Conservation (phyloP, 1,140 invertebrate species). For the Papilio helenus region DNA sequence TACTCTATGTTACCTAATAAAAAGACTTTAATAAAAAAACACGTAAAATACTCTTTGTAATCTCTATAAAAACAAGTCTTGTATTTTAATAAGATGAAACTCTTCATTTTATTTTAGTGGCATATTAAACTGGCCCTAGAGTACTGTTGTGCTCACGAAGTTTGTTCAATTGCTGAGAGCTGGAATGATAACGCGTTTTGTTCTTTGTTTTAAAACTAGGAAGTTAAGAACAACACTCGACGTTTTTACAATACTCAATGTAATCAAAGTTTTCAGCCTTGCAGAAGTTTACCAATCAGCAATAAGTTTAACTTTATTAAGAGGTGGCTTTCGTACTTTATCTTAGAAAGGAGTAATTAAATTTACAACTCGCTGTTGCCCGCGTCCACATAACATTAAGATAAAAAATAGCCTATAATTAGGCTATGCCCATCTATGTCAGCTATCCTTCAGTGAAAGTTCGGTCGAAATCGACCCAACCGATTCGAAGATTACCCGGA, state of each 20-base stretch:
- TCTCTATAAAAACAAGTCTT: neutral
- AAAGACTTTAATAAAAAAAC: neutral
- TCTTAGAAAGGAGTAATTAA: neutral
- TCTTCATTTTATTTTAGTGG: neutral
- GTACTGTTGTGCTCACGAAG: neutral
- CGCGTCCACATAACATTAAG: too few relatives aligned
- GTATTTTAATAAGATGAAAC: neutral
- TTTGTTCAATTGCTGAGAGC: conserved; percentile 9
- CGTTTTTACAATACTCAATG: conserved; percentile 29
- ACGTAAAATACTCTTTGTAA: neutral
- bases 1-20: neutral
- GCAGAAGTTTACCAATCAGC: conserved; percentile 12
- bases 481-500: too few relatives aligned
- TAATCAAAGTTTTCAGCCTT: conserved; percentile 16
- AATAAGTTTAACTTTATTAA: neutral
- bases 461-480: too few relatives aligned
- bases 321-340: neutral
- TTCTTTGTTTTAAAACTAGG: conserved; percentile 27
- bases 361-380: too few relatives aligned
- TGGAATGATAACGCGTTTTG: conserved; percentile 21
- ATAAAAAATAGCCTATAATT: too few relatives aligned
- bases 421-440: too few relatives aligned
- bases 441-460: too few relatives aligned
- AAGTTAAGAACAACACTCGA: conserved; percentile 23
- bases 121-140: conserved; percentile 22